These are phyloP conservation scores for Paramormyrops kingsleyae DNA, from an alignment of 2,113 vertebrate genomes.

Conservation along the genomic window DNA sequence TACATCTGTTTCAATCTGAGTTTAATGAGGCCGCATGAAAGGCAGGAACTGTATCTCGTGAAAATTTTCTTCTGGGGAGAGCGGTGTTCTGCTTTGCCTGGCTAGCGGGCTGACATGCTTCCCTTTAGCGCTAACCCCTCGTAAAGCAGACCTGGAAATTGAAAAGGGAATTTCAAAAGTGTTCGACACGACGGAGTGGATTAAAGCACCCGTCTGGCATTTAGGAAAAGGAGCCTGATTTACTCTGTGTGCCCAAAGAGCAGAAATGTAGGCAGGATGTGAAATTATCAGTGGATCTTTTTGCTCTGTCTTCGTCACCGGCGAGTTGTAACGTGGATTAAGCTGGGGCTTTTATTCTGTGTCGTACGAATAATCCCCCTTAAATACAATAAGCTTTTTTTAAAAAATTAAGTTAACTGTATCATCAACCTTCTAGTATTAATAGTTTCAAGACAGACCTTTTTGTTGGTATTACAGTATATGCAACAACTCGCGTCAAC, in stretches of 20 bases:
- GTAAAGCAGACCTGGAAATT: slow-evolving; percentile 42
- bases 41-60: slow-evolving; percentile 42
- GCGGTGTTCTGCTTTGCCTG: slow-evolving; percentile 62
- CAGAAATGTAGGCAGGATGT: background rate
- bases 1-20: slow-evolving; percentile 70
- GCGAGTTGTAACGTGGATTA: background rate
- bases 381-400: background rate
- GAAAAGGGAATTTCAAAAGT: slow-evolving; percentile 41
- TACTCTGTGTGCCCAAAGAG: background rate
- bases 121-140: slow-evolving; percentile 23
- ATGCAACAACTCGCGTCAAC: background rate
- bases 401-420: background rate
- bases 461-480: background rate
- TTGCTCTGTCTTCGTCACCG: background rate
- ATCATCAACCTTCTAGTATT: background rate
- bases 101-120: slow-evolving; percentile 59
- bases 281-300: background rate
- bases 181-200: slow-evolving; percentile 12
- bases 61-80: slow-evolving; percentile 46
- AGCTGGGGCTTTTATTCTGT: background rate
- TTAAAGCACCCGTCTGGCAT: slow-evolving; percentile 24
- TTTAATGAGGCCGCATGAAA: slow-evolving; percentile 76
- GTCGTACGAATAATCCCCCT: background rate
- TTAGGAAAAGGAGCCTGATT: slow-evolving; percentile 24
- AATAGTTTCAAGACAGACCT: background rate